These are phyloP conservation scores for Geococcyx californianus DNA, from an alignment of 2,113 vertebrate species.

Conservation along the genomic window DNA sequence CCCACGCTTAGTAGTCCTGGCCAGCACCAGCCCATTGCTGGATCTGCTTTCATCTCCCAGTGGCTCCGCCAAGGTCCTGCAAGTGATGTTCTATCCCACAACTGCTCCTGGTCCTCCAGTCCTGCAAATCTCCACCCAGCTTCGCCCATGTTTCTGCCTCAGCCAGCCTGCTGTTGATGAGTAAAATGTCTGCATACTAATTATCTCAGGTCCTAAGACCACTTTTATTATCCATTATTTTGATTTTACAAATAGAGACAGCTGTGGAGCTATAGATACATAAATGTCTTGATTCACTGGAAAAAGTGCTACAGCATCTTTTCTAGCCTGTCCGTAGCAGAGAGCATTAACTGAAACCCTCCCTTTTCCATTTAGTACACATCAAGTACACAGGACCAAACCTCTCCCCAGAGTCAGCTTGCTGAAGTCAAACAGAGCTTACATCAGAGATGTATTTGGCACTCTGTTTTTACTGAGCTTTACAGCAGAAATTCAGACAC, in stretches of 20 bases:
- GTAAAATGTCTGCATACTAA: background rate
- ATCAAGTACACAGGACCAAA: background rate
- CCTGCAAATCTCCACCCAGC: background rate
- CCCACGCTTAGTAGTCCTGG: fast-evolving
- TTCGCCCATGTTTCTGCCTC: background rate
- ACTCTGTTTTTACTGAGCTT: constrained; percentile 7
- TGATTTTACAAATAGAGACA: background rate
- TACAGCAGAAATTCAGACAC: constrained; percentile 22
- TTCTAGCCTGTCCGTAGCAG: background rate
- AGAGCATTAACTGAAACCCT: constrained; percentile 20
- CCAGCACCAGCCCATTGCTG: background rate
- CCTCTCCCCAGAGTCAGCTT: constrained; percentile 4
- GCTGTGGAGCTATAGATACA: background rate
- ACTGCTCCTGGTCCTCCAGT: background rate
- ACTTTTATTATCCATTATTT: background rate
- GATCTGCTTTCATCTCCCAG: background rate
- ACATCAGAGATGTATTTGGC: constrained; percentile 8
- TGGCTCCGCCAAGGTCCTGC: background rate
- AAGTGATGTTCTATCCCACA: background rate
- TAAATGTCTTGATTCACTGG: background rate
- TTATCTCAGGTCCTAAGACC: background rate
- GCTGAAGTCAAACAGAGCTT: constrained; percentile 36
- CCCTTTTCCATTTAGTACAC: constrained; percentile 26
- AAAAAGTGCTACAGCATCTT: background rate
- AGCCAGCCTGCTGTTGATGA: background rate